Evolutionary conservation across 2,113 vertebrate genomes (phyloP).

Genomic region (Tauraco erythrolophus): DNA sequence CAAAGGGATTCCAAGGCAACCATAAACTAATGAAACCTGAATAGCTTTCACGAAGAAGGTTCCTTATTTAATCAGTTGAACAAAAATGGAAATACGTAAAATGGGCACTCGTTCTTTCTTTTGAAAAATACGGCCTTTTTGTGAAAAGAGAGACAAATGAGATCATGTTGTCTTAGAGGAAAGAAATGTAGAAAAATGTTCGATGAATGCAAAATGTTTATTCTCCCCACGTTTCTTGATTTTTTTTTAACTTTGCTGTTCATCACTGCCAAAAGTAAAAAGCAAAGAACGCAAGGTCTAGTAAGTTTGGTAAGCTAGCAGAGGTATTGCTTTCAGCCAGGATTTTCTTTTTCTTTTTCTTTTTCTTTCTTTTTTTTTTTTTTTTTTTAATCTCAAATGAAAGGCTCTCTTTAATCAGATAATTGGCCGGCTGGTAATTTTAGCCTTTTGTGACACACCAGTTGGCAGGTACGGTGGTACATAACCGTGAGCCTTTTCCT

Average conservation of each 20-base stretch:
- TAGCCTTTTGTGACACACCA: conserved; percentile 88
- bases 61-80: conserved; percentile 66
- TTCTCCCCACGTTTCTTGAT: conserved; percentile 16
- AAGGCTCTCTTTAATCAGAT: conserved; percentile 87
- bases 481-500: conserved; percentile 74
- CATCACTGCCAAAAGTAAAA: conserved; percentile 58
- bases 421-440: conserved; percentile 81
- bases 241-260: conserved; percentile 40
- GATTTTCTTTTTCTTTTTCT: conserved; percentile 37
- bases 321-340: conserved; percentile 75
- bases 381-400: conserved; percentile 68
- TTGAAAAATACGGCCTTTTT: not conserved
- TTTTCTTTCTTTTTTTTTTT: not conserved
- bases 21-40: conserved; percentile 77
- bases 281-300: not conserved
- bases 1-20: conserved; percentile 73
- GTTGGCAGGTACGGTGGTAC: conserved; percentile 88
- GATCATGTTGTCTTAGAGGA: conserved; percentile 16
- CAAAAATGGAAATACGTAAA: conserved; percentile 61
- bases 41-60: conserved; percentile 44
- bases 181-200: conserved; percentile 18
- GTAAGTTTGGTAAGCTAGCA: conserved; percentile 63
- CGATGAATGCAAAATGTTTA: conserved; percentile 53
- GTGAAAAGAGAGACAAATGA: conserved; percentile 47
- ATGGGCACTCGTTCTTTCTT: not conserved